phyloP scores from a whole-genome alignment of 2,797 vertebrate species.

The Sebastes glaucus region DNA sequence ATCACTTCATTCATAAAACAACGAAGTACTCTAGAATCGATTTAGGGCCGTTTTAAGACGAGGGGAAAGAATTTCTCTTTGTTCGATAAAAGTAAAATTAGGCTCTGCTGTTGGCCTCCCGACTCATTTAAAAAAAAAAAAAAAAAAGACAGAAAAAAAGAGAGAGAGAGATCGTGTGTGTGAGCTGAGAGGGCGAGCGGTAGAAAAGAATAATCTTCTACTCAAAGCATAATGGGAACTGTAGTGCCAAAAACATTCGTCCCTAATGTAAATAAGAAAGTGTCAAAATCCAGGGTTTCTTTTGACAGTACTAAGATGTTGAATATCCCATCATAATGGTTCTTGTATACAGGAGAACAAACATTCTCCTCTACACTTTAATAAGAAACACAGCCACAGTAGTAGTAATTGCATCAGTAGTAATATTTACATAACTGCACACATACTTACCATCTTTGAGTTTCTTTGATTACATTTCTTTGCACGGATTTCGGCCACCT shows the following conservation, averaged over 20 bases:
- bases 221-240: neutral
- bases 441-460: neutral
- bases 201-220: too few relatives aligned
- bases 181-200: too few relatives aligned
- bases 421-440: neutral
- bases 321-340: neutral
- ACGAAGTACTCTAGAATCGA: too few relatives aligned
- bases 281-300: neutral
- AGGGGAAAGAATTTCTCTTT: too few relatives aligned
- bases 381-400: neutral
- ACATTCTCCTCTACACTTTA: neutral
- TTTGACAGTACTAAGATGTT: neutral
- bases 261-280: neutral
- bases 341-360: neutral
- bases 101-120: too few relatives aligned
- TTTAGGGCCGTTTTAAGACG: too few relatives aligned
- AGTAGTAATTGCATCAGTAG: neutral
- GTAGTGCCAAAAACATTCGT: neutral
- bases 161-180: too few relatives aligned
- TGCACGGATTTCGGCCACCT: neutral
- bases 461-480: neutral
- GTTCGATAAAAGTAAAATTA: too few relatives aligned
- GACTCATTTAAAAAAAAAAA: too few relatives aligned
- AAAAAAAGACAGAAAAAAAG: too few relatives aligned
- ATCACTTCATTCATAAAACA: too few relatives aligned